Evolutionary conservation across 1,140 invertebrate species (phyloP).

Genomic region (Halesus radiatus): DNA sequence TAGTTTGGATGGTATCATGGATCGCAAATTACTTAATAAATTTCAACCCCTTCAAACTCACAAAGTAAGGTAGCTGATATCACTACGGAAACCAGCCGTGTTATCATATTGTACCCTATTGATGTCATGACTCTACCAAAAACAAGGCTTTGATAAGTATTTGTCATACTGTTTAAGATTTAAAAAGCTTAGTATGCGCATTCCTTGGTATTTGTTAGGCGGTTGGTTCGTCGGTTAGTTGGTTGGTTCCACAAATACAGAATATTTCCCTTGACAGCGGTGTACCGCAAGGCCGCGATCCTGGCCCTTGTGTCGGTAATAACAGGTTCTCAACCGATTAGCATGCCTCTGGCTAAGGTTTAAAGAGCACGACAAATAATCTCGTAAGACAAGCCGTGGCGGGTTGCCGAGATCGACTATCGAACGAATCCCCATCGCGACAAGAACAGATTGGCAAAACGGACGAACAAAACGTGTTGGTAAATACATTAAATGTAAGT

Average conservation of each 20-base stretch:
- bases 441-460: slow-evolving; percentile 4
- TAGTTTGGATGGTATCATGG: no score
- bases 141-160: no score
- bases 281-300: slow-evolving; percentile 35
- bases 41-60: no score
- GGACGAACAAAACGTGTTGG: not conserved
- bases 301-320: slow-evolving; percentile 23
- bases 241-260: slow-evolving; percentile 7
- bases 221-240: not conserved
- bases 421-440: not conserved
- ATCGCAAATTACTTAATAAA: no score
- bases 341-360: slow-evolving; percentile 10
- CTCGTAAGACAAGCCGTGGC: not conserved
- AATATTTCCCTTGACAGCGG: not conserved
- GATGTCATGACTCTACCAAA: no score
- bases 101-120: no score
- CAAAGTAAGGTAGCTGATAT: no score
- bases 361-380: slow-evolving; percentile 25
- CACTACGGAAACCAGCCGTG: no score
- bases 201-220: not conserved
- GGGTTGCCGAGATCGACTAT: not conserved
- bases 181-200: no score
- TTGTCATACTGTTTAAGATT: no score
- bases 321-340: slow-evolving; percentile 26
- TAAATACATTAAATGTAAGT: no score